Base-by-base conservation (phyloP, 2,888 invertebrate species). In the Trichogramma dendrolimi region DNA sequence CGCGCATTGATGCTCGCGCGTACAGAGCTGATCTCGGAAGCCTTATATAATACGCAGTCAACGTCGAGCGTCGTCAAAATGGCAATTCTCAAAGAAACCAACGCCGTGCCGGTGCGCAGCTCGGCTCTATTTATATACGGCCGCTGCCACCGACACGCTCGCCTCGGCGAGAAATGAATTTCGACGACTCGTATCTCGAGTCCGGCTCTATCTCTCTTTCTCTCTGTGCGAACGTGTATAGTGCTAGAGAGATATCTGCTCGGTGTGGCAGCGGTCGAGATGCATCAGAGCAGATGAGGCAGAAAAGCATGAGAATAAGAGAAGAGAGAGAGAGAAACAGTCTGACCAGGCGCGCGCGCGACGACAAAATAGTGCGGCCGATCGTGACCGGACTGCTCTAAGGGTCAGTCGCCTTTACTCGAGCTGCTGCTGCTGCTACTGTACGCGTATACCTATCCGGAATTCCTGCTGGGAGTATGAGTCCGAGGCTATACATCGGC, bases 341-440 rank as follows among this genome's bases (percentile, higher is more conserved):
- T 27, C 27, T 27, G 27, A 43, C 40, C 5, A 49, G n/a, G 49
- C 27, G 27, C 27, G 27, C 27, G 27, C 47, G 11, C 6, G 11
- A 27, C 6, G 47, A 11, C 40, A 59, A 54, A 58, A 59, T 48
- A 43, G 42, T 39, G 42, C 53, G 53, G 43, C 47, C 49, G 59
- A 59, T 59, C 59, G 59, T 59, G 59, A 59, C 59, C 38, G 54
- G 59, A 59, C 53, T 59, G 47, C 43, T 46, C 27, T 2, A 8
- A n/a, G 39, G 6, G 3, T 40, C 4, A 4, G 44, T 8, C 44
- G 11, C 27, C 44, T 7, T 8, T 7, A 48, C 8, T 48, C 55
- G 27, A n/a, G 39, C 6, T 44, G 44, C 38, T 14, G 10, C 4
- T 10, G 7, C 10, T 44, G 7, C 10, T 44, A n/a, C 55, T 27